Evolutionary conservation across 2,797 vertebrate genomes (phyloP).

Genomic region (Oryzias sinensis): DNA sequence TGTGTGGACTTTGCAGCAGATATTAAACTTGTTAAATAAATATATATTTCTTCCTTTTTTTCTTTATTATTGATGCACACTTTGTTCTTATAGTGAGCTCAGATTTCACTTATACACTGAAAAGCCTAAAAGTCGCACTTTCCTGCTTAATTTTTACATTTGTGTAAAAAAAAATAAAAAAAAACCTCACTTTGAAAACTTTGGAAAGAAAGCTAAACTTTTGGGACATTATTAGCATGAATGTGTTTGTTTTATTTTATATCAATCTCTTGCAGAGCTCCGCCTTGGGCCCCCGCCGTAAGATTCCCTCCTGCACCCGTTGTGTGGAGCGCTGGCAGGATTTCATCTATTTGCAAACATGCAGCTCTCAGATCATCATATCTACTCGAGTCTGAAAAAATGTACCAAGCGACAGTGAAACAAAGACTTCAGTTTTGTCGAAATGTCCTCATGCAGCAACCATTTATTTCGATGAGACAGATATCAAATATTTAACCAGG

Average conservation of each 20-base stretch:
- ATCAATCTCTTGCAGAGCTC: slow-evolving; percentile 44
- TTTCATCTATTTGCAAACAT: slow-evolving; percentile 38
- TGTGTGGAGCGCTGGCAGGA: slow-evolving; percentile 44
- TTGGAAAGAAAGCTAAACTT: no score
- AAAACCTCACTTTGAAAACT: no score
- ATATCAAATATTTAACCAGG: slow-evolving; percentile 28
- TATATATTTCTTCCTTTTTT: no score
- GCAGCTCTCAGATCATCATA: slow-evolving; percentile 20
- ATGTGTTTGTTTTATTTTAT: slow-evolving; percentile 28
- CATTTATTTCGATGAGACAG: slow-evolving; percentile 27
- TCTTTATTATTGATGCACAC: no score
- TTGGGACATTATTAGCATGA: slow-evolving; percentile 1
- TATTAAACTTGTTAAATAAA: no score
- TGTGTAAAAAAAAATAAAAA: no score
- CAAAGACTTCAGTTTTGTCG: slow-evolving; percentile 9
- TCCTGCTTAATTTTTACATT: no score
- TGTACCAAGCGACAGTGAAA: slow-evolving; percentile 5
- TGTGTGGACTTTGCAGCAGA: no score
- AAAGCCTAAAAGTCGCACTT: no score
- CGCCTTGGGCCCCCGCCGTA: slow-evolving; percentile 30
- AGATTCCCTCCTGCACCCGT: slow-evolving; percentile 53
- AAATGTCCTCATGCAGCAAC: not conserved
- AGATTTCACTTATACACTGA: no score
- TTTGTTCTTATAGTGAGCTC: no score
- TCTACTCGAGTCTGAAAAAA: slow-evolving; percentile 27